Evolutionary conservation across 2,888 invertebrate species (phyloP).

Genomic region (Calameuta pallipes): DNA sequence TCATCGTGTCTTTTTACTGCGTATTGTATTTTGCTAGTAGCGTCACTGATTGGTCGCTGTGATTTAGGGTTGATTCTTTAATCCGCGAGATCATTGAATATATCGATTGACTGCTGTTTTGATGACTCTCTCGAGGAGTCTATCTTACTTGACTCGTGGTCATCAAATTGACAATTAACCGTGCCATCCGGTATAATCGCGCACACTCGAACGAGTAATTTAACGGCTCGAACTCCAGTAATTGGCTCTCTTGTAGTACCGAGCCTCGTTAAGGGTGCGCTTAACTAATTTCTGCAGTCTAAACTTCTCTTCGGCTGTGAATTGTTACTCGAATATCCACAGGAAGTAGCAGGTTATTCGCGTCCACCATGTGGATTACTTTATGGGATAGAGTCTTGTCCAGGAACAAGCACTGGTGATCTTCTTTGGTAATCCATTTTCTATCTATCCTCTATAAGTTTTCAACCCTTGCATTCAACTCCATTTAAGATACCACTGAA

Average conservation of each 20-base stretch:
- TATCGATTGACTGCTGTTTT: not conserved
- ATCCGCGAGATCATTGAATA: not conserved
- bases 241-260: slow-evolving; percentile 50
- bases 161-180: slow-evolving; percentile 48
- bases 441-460: not conserved
- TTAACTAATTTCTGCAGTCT: slow-evolving; percentile 45
- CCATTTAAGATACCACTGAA: too few species aligned
- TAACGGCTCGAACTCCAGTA: slow-evolving; percentile 56
- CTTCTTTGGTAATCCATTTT: not conserved
- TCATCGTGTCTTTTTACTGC: not conserved
- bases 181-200: slow-evolving; percentile 55
- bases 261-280: slow-evolving; percentile 45
- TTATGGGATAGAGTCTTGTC: not conserved
- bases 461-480: not conserved
- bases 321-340: not conserved
- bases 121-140: not conserved
- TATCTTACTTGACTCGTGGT: not conserved
- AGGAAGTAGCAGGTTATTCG: not conserved
- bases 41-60: not conserved
- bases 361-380: not conserved
- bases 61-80: not conserved
- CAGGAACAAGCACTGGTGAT: not conserved
- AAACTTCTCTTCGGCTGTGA: slow-evolving; percentile 15
- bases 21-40: not conserved
- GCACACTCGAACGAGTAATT: slow-evolving; percentile 55